These are phyloP conservation scores for Leptopilina myrica DNA, from an alignment of 2,888 invertebrate species.

Conservation along the genomic window DNA sequence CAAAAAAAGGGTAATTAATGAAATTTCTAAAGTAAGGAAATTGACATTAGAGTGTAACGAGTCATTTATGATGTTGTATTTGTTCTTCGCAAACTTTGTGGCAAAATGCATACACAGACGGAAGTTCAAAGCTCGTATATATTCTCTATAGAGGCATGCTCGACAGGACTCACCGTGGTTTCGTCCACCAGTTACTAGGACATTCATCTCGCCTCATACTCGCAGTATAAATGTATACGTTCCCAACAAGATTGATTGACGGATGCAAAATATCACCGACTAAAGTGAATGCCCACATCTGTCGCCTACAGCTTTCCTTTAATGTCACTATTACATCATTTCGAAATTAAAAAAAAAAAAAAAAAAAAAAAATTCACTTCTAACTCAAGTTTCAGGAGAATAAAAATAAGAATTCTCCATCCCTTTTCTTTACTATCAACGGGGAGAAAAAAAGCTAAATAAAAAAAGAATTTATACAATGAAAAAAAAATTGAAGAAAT, in stretches of 20 bases:
- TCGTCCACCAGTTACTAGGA: conserved; percentile 20
- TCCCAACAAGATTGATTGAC: conserved; percentile 18
- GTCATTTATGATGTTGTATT: conserved; percentile 6
- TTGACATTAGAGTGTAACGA: neutral
- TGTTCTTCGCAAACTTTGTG: neutral
- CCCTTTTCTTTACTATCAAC: neutral
- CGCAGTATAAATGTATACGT: conserved; percentile 3
- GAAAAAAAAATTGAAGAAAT: too few species aligned
- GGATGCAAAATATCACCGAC: conserved; percentile 14
- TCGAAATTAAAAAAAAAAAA: neutral
- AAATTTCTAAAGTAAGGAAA: neutral
- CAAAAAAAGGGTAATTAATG: too few species aligned
- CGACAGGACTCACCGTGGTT: conserved; percentile 20
- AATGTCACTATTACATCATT: conserved; percentile 11
- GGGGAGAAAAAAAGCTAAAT: too few species aligned
- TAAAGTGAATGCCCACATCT: conserved; percentile 14
- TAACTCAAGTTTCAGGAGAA: neutral
- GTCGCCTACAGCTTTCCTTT: conserved; percentile 16
- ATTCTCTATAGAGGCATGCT: neutral
- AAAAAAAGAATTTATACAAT: too few species aligned
- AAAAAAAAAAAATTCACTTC: neutral
- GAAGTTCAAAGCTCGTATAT: conserved; percentile 1
- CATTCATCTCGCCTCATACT: conserved; percentile 26
- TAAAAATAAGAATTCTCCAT: neutral
- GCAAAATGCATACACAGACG: neutral